Base-by-base conservation (phyloP, 2,113 vertebrate species). In the Fulica atra region DNA sequence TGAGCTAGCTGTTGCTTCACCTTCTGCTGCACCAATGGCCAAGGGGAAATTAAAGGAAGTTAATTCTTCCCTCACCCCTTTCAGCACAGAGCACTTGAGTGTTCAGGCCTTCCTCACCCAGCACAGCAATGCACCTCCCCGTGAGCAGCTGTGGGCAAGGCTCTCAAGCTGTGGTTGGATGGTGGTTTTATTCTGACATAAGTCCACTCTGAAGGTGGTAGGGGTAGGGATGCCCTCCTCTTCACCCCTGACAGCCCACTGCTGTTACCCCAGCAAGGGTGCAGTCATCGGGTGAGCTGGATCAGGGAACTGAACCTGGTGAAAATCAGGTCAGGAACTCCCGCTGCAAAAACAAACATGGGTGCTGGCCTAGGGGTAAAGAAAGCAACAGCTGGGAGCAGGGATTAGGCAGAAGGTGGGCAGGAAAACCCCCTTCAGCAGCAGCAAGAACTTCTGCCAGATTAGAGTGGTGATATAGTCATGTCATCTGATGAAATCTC, bases 281-380 rank as follows among this genome's bases (percentile, higher is more conserved):
- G 36, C 35, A 83, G 19, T 38, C 44, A 35, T 28, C 3, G 5
- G 35, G 26, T 61, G 11, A 72, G 74, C 61, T 46, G 35, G 66
- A 63, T 54, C 46, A 54, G 15, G 35, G 36, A 76, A 60, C 4
- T 0, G 0, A 25, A 72, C 51, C 57, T 38, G 17, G 0, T 14
- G 53, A 59, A 79, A 76, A 95, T 40, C 74, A 88, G 59, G 40
- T 92, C 63, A 63, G 59, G 42, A 81, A 57, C 20, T 53, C 40
- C 70, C 4, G 1, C 38, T 68, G 31, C 23, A 72, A 93, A 80
- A 82, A 19, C 16, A 80, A 90, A 68, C 20, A 57, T 5, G 25
- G 88, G 44, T 0, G 0, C 35, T 69, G 70, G 38, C 35, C 79
- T 76, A 51, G 82, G 42, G 71, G 48, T 63, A 71, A 33, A 82